Conservation (phyloP, 1,140 invertebrate species). For the Bombus huntii region DNA sequence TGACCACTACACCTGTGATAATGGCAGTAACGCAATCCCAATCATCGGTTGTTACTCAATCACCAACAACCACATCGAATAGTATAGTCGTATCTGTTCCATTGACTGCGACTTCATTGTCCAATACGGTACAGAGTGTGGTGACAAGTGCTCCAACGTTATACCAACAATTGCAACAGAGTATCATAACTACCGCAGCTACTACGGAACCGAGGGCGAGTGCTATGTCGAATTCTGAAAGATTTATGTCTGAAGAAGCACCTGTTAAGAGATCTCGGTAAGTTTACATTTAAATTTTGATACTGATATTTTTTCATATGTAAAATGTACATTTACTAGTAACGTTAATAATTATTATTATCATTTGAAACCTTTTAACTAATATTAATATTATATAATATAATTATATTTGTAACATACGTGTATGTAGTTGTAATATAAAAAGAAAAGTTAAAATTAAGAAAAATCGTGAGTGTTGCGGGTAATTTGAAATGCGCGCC, state of each 20-base stretch:
- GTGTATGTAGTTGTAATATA: not conserved
- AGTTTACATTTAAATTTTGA: conserved; percentile 35
- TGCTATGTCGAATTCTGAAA: conserved; percentile 59
- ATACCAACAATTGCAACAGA: conserved; percentile 79
- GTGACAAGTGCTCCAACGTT: conserved; percentile 76
- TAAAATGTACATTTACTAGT: not conserved
- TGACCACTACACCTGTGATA: conserved; percentile 77
- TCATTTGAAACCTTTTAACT: not conserved
- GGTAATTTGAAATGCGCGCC: conserved; percentile 31
- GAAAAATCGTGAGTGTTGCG: not conserved
- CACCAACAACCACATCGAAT: conserved; percentile 76
- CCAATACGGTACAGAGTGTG: conserved; percentile 71
- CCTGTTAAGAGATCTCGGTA: conserved; percentile 77
- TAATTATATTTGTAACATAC: not conserved
- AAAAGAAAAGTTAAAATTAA: not conserved
- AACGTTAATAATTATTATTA: not conserved
- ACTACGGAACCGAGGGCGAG: conserved; percentile 63
- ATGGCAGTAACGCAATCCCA: conserved; percentile 77
- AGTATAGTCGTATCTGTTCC: conserved; percentile 80
- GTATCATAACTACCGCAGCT: conserved; percentile 72
- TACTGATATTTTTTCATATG: not conserved
- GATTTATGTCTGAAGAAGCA: conserved; percentile 66
- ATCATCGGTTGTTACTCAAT: conserved; percentile 71
- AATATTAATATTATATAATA: not conserved
- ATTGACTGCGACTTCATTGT: conserved; percentile 75